These are phyloP conservation scores for Lymantria monacha DNA, from an alignment of 2,888 invertebrate genomes.

Conservation along the genomic window DNA sequence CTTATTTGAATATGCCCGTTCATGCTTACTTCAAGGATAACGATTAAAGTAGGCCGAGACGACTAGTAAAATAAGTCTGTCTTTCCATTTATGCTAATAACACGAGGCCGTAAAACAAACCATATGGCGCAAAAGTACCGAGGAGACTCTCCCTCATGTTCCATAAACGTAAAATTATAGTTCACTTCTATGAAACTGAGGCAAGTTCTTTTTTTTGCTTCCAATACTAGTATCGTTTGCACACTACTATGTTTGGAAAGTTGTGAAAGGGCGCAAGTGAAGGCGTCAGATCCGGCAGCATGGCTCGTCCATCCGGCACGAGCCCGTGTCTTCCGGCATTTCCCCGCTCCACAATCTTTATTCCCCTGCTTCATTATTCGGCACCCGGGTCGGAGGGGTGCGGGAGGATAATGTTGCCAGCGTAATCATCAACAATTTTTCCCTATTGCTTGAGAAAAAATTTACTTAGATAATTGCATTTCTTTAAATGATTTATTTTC, in stretches of 20 bases:
- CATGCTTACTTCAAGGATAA: neutral
- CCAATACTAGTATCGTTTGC: constrained; percentile 34
- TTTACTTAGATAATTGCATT: neutral
- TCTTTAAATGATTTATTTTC: neutral
- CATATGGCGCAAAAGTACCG: constrained; percentile 12
- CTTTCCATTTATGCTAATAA: constrained; percentile 27
- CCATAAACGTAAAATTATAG: constrained; percentile 20
- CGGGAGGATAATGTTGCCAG: constrained; percentile 61
- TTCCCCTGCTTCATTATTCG: constrained; percentile 66
- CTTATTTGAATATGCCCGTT: neutral
- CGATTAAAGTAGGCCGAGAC: neutral
- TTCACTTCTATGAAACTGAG: constrained; percentile 23
- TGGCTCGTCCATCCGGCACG: constrained; percentile 55
- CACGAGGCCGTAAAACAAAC: constrained; percentile 22
- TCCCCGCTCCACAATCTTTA: constrained; percentile 48
- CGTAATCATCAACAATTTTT: constrained; percentile 1
- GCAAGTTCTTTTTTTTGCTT: constrained; percentile 17
- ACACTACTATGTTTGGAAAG: constrained; percentile 40
- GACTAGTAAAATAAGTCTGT: neutral
- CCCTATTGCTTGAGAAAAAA: constrained; percentile 5
- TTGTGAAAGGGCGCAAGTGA: constrained; percentile 39
- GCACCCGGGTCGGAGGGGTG: constrained; percentile 67
- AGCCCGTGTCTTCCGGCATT: constrained; percentile 60
- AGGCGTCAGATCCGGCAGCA: constrained; percentile 42
- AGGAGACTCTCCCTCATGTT: constrained; percentile 1